Conservation (phyloP, 2,113 vertebrate genomes). For the Cyanoliseus patagonus region DNA sequence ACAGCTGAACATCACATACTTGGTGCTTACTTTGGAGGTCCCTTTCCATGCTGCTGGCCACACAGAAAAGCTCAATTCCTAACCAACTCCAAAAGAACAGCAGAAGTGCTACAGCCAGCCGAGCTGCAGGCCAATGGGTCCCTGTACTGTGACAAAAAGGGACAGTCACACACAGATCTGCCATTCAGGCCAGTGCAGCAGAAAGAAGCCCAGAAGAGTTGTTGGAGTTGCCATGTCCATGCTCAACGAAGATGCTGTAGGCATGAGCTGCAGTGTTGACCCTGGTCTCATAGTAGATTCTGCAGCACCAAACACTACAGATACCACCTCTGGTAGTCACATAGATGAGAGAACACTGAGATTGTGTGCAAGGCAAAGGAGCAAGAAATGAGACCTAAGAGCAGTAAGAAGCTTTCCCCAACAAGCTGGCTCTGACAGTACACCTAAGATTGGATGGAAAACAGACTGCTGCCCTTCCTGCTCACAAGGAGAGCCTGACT, state of each 20-base stretch:
- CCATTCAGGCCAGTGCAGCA: not conserved
- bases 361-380: not conserved
- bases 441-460: not conserved
- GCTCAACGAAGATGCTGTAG: accelerated
- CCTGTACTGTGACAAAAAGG: not conserved
- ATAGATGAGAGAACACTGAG: not conserved
- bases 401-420: not conserved
- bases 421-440: not conserved
- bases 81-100: not conserved
- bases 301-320: not conserved
- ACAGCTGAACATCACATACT: not conserved
- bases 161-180: accelerated
- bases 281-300: not conserved
- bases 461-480: not conserved
- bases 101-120: not conserved
- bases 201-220: not conserved
- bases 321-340: not conserved
- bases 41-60: not conserved
- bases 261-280: not conserved
- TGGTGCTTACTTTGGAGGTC: not conserved
- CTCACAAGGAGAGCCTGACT: not conserved
- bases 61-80: not conserved
- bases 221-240: not conserved
- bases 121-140: not conserved
- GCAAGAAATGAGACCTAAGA: not conserved